Percentiles rank a stretch among this genome's conserved stretches.
These are phyloP conservation scores for Centruroides sculpturatus DNA, from an alignment of 1,140 invertebrate species.

Conservation along the genomic window DNA sequence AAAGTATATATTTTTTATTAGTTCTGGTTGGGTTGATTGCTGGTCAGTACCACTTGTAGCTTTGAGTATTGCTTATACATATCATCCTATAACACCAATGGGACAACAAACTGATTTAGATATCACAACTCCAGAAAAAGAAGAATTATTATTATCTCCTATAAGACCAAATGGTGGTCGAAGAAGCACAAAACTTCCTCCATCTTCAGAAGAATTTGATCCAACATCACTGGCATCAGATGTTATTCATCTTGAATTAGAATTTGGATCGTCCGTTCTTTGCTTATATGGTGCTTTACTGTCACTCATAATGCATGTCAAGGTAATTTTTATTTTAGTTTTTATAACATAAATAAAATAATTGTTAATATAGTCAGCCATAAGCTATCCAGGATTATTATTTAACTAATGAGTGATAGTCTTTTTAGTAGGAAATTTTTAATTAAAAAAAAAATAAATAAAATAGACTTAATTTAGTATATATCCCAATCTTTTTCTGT, in stretches of 20 bases:
- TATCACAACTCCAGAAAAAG: constrained; percentile 83
- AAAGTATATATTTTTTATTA: constrained; percentile 18
- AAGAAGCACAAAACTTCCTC: constrained; percentile 21
- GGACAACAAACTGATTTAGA: constrained; percentile 30
- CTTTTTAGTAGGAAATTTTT: no score
- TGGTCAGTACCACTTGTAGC: constrained; percentile 89
- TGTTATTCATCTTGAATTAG: constrained; percentile 73
- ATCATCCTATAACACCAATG: constrained; percentile 67
- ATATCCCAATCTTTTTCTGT: no score
- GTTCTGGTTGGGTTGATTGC: constrained; percentile 82
- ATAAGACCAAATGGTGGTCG: constrained; percentile 57
- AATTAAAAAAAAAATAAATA: no score
- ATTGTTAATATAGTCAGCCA: no score
- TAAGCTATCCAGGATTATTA: no score
- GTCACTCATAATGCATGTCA: constrained; percentile 67
- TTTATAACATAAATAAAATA: no score
- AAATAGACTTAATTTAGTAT: no score
- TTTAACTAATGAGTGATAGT: no score
- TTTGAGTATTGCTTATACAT: constrained; percentile 74
- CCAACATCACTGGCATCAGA: constrained; percentile 66
- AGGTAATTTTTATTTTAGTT: constrained; percentile 33
- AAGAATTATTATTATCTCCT: constrained; percentile 77
- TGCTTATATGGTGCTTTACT: constrained; percentile 79
- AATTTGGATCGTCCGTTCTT: constrained; percentile 81
- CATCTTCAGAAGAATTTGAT: constrained; percentile 57